Evolutionary conservation across 2,797 vertebrate genomes (phyloP).

Genomic region (Xiphophorus birchmanni): DNA sequence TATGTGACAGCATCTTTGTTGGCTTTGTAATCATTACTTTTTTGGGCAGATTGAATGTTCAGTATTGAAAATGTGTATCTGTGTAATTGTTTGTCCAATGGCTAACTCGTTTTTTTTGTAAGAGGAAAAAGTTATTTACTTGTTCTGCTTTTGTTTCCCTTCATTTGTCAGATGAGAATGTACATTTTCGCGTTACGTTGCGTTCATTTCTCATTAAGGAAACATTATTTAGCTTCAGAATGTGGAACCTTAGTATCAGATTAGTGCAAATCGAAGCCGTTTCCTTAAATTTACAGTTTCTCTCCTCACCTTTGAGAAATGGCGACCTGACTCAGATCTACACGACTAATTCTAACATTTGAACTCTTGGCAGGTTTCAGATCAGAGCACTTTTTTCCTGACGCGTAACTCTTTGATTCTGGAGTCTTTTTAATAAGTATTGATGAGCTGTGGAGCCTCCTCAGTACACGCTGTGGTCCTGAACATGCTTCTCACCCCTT

Average conservation of each 20-base stretch:
- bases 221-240: conserved; percentile 83
- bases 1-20: conserved; percentile 88
- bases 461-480: conserved; percentile 12
- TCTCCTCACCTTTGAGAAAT: conserved; percentile 56
- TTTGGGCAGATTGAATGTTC: conserved; percentile 96
- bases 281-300: conserved; percentile 46
- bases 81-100: conserved; percentile 93
- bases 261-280: conserved; percentile 78
- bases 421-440: conserved; percentile 25
- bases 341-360: conserved; percentile 55
- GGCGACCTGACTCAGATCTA: conserved; percentile 51
- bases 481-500: background rate
- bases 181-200: conserved; percentile 81
- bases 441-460: conserved; percentile 20
- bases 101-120: conserved; percentile 89
- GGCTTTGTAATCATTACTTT: conserved; percentile 94
- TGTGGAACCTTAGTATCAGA: conserved; percentile 66
- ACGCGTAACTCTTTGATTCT: conserved; percentile 28
- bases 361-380: conserved; percentile 49
- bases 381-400: conserved; percentile 42
- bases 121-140: conserved; percentile 72
- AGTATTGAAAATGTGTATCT: conserved; percentile 94
- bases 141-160: conserved; percentile 55
- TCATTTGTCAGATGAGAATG: conserved; percentile 81
- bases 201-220: conserved; percentile 84